A percentile compares a stretch with the other conserved stretches of the same genome.
Evolutionary conservation across 2,797 vertebrate species (phyloP).

Genomic region (Chaetophractus vellerosus): DNA sequence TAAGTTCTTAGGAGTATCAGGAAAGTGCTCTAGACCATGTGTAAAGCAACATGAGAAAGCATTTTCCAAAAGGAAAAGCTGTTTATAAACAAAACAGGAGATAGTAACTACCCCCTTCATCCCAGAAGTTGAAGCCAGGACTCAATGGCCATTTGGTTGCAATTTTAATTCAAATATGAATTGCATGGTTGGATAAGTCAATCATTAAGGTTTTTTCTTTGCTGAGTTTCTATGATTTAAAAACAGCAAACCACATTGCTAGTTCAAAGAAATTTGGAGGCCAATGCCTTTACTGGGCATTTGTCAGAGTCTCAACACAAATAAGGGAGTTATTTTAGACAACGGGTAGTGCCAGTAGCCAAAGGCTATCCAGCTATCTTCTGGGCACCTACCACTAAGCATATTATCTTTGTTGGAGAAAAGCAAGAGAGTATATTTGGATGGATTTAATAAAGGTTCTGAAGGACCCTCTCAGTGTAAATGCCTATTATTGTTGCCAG

Average conservation of each 20-base stretch:
- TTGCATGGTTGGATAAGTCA: not conserved
- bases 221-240: constrained; percentile 50
- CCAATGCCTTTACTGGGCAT: constrained; percentile 50
- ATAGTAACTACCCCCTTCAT: not conserved
- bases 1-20: not conserved
- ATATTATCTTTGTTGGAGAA: constrained; percentile 70
- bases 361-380: constrained; percentile 71
- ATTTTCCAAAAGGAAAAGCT: not conserved
- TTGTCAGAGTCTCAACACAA: constrained; percentile 47
- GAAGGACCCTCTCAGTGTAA: constrained; percentile 73
- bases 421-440: constrained; percentile 73
- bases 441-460: constrained; percentile 78
- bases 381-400: constrained; percentile 67
- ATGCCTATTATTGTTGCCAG: constrained; percentile 78
- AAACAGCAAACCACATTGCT: constrained; percentile 27
- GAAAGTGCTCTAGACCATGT: not conserved
- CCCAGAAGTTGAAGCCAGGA: constrained; percentile 1
- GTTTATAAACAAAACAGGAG: not conserved
- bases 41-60: not conserved
- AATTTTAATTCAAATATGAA: constrained; percentile 46
- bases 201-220: constrained; percentile 50
- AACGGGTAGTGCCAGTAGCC: constrained; percentile 47
- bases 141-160: not conserved
- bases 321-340: constrained; percentile 75
- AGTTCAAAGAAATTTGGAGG: constrained; percentile 58